Percentiles rank a stretch among this genome's conserved stretches.
Evolutionary conservation across 2,888 invertebrate species (phyloP).

Genomic region (Chirona hameri): DNA sequence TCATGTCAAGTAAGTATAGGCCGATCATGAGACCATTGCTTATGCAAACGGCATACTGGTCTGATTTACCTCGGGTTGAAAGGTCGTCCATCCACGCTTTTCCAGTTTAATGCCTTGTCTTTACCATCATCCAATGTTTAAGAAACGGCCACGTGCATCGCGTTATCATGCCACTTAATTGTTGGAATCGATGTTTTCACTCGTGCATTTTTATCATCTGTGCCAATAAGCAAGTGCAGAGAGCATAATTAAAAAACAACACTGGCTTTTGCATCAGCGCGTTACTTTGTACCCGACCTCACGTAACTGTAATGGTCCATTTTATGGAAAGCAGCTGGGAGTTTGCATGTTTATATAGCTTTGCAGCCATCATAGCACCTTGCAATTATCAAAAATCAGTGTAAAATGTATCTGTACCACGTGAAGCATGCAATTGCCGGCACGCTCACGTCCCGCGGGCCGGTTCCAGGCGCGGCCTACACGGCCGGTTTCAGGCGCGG

Average conservation of each 20-base stretch:
- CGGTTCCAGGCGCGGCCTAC: no score
- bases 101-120: no score
- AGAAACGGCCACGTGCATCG: not conserved
- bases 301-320: not conserved
- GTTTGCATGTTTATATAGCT: not conserved
- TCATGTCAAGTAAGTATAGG: no score
- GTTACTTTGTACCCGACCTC: not conserved
- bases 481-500: no score
- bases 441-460: no score
- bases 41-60: no score
- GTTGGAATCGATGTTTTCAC: not conserved
- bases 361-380: constrained; percentile 5
- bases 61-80: no score
- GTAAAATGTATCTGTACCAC: not conserved
- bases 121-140: not conserved
- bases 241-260: not conserved
- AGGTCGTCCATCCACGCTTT: no score
- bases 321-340: not conserved
- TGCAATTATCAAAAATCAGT: not conserved
- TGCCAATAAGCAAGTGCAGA: not conserved
- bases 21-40: no score
- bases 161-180: not conserved
- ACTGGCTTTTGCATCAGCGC: not conserved
- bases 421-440: not conserved
- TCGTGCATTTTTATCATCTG: constrained; percentile 1